Percentiles rank a stretch among this genome's conserved stretches.
These are phyloP conservation scores for Tangara arthus DNA, from an alignment of 2,797 vertebrate genomes.

Conservation along the genomic window DNA sequence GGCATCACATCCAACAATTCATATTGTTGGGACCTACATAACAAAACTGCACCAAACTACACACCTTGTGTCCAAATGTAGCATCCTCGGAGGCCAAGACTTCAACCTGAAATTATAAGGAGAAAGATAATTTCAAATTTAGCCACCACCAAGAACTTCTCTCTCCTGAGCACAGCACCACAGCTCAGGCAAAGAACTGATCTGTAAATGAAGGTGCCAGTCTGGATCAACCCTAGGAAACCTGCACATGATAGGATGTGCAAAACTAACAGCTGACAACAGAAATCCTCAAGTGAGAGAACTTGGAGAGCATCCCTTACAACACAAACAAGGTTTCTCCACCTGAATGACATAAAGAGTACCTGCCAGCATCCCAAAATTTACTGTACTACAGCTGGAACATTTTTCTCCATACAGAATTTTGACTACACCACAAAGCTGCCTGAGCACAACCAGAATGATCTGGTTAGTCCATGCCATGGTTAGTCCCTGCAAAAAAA, in stretches of 20 bases:
- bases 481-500: not conserved
- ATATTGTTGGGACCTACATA: not conserved
- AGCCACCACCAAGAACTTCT: constrained; percentile 22
- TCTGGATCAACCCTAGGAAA: not conserved
- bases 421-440: not conserved
- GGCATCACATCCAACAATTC: not conserved
- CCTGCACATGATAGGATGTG: rapidly evolving
- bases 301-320: not conserved
- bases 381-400: not conserved
- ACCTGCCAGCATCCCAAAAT: not conserved
- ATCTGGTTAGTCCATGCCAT: no score
- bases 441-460: not conserved
- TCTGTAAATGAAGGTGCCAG: not conserved
- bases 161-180: not conserved
- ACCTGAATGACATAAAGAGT: not conserved
- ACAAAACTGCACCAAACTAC: constrained; percentile 59
- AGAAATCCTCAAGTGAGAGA: not conserved
- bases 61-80: constrained; percentile 77
- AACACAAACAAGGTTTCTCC: not conserved
- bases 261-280: not conserved
- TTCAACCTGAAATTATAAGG: constrained; percentile 75
- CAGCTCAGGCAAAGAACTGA: not conserved
- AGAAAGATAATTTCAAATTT: constrained; percentile 67
- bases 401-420: not conserved
- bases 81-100: constrained; percentile 72